Percentiles rank a stretch among this genome's conserved stretches.
phyloP scores from a whole-genome alignment of 1,140 invertebrate species.

The Centruroides vittatus region DNA sequence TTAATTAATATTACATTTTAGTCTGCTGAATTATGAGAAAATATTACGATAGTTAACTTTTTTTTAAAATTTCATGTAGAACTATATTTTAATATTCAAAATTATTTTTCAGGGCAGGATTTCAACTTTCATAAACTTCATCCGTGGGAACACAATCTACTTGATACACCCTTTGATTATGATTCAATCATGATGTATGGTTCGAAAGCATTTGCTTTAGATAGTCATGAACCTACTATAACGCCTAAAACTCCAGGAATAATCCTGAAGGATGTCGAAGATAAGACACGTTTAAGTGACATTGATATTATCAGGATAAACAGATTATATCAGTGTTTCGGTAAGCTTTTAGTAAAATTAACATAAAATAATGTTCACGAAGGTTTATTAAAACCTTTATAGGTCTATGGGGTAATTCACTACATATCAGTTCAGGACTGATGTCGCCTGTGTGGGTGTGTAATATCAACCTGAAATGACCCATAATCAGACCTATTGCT shows the following conservation, averaged over 20 bases:
- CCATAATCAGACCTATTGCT: too few species aligned
- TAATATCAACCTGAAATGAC: too few species aligned
- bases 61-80: too few species aligned
- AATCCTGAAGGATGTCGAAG: slow-evolving; percentile 9
- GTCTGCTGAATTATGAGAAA: too few species aligned
- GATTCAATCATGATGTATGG: slow-evolving; percentile 19
- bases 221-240: slow-evolving; percentile 10
- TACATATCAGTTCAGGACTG: too few species aligned
- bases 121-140: slow-evolving; percentile 9
- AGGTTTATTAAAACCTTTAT: too few species aligned
- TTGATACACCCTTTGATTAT: slow-evolving; percentile 16
- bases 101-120: slow-evolving; percentile 1
- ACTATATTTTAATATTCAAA: too few species aligned
- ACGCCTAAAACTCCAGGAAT: slow-evolving; percentile 5
- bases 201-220: slow-evolving; percentile 16
- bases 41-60: too few species aligned
- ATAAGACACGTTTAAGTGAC: slow-evolving; percentile 13
- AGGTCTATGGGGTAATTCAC: too few species aligned
- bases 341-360: neutral
- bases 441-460: too few species aligned
- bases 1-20: too few species aligned
- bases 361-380: too few species aligned
- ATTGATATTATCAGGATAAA: slow-evolving; percentile 15
- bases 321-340: slow-evolving; percentile 13
- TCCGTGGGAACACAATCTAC: slow-evolving; percentile 10